Base-by-base conservation (phyloP, 2,888 invertebrate species). In the Calameuta pallipes region DNA sequence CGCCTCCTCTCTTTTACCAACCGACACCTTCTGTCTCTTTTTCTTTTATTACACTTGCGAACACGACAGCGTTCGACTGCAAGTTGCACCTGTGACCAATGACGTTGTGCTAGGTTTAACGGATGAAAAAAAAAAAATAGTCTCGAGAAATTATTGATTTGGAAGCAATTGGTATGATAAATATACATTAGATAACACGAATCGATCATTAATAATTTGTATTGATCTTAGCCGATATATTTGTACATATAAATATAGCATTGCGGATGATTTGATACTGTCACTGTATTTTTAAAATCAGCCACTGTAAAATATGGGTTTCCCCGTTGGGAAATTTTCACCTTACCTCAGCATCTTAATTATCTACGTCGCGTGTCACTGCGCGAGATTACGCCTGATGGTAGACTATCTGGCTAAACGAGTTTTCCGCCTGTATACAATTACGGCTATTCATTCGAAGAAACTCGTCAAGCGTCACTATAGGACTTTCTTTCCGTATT, bases 71-170 rank as follows among this genome's bases (percentile, higher is more conserved):
- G 9, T 31, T 13, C 71, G 82, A 84, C 83, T 83, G 83, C 82
- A 80, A 76, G 78, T 78, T 82, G 85, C 87, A 86, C 85, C 85
- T 87, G 86, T 83, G 83, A 85, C 85, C 87, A 83, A 69, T 89
- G 87, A 87, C 83, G 84, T 84, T 87, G 87, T 79, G 37, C 74
- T n/a, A 75, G 69, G 73, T 23, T 23, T 56, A 23, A 2, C 23
- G 6, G 15, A 9, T 6, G 15, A 23, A 2, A 56, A 56, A 41
- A 33, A 56, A 33, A 56, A 9, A 56, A 15, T 9, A 6, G 41
- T 6, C 6, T 56, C 23, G 56, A 56, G 56, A 56, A 23, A 56
- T 56, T 6, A 56, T 56, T 56, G 23, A 9, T 15, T 56, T 23
- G 56, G 23, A 56, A 56, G 23, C 23, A 56, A 56, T 9, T 23